Base-by-base conservation (phyloP, 1,140 invertebrate genomes). In the Thalassaphorura encarpata region DNA sequence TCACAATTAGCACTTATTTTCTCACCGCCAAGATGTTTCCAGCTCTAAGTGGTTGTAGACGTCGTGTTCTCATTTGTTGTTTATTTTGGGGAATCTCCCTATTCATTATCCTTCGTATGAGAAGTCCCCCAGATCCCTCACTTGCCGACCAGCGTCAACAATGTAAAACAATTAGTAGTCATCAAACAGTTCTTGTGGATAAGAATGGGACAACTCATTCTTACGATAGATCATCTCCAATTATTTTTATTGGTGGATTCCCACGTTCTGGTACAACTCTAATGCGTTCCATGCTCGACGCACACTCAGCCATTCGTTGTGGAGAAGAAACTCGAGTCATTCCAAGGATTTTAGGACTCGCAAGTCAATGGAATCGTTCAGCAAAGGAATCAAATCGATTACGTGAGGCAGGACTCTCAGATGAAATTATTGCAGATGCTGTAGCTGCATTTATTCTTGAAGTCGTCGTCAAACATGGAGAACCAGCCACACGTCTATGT, bases 241-340 rank as follows among this genome's bases (percentile, higher is more conserved):
- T 97, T 53, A 94, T 97, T 67, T 97, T 97, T 74, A 94, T 98
- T 70, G 94, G 94, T 24, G 94, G 94, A 47, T 90, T 97, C 67
- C 94, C 94, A 26, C 80, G 94, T 61, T 96, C 90, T 45, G 95
- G 95, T 19, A 98, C 94, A 2, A 99, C 95, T 33, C 78, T 98
- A 51, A 92, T 96, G 83, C 78, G 96, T 69, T 95, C 93, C 57
- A 95, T 99, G 88, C 75, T 99, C 49, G 96, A 99, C 75, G 94
- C 96, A 40, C 96, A 99, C 48, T 24, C 19, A 21, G 61, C 63
- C 43, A 62, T 51, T 61, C 83, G 92, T 72, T 99, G 96, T 75
- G 95, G 95, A 5, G 94, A 97, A 73, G 95, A 98, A 73, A 98
- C 95, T 6, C 78, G 95, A 58, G 89, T 99, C 41, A 94, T 99